phyloP scores from a whole-genome alignment of 2,888 invertebrate species.

The Frankliniella intonsa region DNA sequence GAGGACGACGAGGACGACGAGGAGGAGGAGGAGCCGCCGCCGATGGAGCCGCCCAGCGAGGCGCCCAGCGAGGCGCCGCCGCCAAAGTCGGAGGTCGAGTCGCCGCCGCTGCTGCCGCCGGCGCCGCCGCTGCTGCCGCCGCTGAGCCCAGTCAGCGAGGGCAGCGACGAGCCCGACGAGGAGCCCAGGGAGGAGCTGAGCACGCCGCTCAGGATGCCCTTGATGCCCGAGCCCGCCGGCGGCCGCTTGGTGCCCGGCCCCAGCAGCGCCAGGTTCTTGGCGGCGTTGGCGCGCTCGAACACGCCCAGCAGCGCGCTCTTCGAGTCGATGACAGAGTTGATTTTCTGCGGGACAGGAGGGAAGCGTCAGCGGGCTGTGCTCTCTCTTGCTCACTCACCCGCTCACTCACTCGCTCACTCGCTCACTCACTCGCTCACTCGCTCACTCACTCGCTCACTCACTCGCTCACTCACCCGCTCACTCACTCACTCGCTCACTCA shows the following conservation, averaged over 20 bases:
- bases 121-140: neutral
- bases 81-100: neutral
- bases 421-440: neutral
- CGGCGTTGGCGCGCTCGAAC: constrained; percentile 67
- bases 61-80: neutral
- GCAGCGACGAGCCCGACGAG: neutral
- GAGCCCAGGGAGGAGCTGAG: constrained; percentile 2
- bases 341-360: constrained; percentile 59
- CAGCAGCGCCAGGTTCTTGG: constrained; percentile 58
- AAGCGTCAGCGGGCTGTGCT: neutral
- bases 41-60: neutral
- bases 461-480: neutral
- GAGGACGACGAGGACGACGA: neutral
- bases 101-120: constrained; percentile 5
- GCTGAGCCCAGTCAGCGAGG: neutral
- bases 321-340: constrained; percentile 74
- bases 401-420: neutral
- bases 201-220: neutral
- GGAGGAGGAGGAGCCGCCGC: neutral
- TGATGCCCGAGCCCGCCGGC: constrained; percentile 9
- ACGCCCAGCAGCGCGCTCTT: constrained; percentile 67
- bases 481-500: neutral
- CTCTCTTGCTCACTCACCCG: neutral
- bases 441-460: neutral
- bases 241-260: constrained; percentile 8